Evolutionary conservation across 2,797 vertebrate species (phyloP), one percentile per base, ranked within the genome.

Genomic region (Apogon hyalosoma): DNA sequence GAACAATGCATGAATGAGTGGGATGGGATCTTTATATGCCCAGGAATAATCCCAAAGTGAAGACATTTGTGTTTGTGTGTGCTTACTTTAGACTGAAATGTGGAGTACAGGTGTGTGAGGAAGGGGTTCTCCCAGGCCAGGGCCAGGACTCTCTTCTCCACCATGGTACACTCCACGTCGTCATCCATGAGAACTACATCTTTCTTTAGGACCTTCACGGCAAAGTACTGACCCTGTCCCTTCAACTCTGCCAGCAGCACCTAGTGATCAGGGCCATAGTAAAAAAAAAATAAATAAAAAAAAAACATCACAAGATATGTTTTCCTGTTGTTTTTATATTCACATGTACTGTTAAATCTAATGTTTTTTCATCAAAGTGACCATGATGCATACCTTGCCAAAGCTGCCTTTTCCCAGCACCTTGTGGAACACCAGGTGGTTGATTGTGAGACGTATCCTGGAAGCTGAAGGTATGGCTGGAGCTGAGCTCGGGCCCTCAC

Each of bases 361-460:
- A 6, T 3, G 24, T 2, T 21, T 2, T 21, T 21, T 21, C 19
- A 21, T 21, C 19, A 21, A 21, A 3, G 19, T 21, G 2, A 21
- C 19, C 19, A 28, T 6, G 24, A 28, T 28, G 24, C 24, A 6
- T 86, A 99, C 98, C 95, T 99, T 99, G 57, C 98, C 98, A 75
- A 99, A 99, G 89, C 98, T 99, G 84, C 98, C 98, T 93, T 99
- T 99, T 65, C 98, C 98, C 65, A 99, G 92, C 43, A 99, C 96
- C 90, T 99, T 99, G 77, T 97, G 95, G 80, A 99, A 95, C 2
- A 96, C 91, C 6, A 28, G 0, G 95, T 58, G 69, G 41, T 90
- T 95, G 88, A 98, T 88, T 40, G 66, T 94, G 88, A 98, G 89
- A n/a, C 50, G 92, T 10, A 80, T 75, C 31, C 84, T 81, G 39